Evolutionary conservation across 2,113 vertebrate species (phyloP), one percentile per base, ranked within the genome.

Genomic region (Daubentonia madagascariensis): DNA sequence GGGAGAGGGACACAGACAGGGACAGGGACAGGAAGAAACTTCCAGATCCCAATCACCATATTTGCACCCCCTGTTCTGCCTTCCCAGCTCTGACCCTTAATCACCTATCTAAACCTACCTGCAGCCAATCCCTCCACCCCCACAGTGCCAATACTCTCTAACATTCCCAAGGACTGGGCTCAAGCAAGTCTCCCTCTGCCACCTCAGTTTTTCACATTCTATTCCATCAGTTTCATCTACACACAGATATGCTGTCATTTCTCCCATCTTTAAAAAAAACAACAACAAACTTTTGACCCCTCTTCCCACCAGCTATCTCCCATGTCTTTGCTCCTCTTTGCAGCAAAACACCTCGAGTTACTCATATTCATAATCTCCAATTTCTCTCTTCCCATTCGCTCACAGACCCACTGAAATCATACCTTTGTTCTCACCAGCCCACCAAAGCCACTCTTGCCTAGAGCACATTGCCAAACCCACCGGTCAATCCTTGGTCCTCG

Each of bases 1-100:
- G 40, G 32, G 20, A 16, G 37, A 0, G 0, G 8, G 11, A 20
- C 7, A n/a, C 6, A 45, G n/a, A 57, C n/a, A 6, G 28, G 68
- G 28, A 28, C 8, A 43, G 17, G 18, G 85, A 81, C 2, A 59
- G 37, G 9, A 22, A 45, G 37, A 18, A 11, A 83, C 8, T 43
- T 63, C 43, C 65, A 54, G 52, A 54, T 50, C 43, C 45, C 48
- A 45, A 1, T 52, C 4, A 4, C n/a, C 14, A 32, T 11, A 10
- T 57, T 5, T 22, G 35, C 9, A 50, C 48, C 35, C 12, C 0
- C 25, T 14, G 4, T 37, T 70, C 30, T 8, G 32, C 20, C 28
- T 72, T 75, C 89, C 40, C n/a, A 40, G 83, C 32, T 80, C 20
- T 61, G 12, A 28, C 79, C 84, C 57, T 25, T 67, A 61, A 32